These are phyloP conservation scores for Ceratotherium simum DNA, from an alignment of 2,113 vertebrate species.

Conservation along the genomic window DNA sequence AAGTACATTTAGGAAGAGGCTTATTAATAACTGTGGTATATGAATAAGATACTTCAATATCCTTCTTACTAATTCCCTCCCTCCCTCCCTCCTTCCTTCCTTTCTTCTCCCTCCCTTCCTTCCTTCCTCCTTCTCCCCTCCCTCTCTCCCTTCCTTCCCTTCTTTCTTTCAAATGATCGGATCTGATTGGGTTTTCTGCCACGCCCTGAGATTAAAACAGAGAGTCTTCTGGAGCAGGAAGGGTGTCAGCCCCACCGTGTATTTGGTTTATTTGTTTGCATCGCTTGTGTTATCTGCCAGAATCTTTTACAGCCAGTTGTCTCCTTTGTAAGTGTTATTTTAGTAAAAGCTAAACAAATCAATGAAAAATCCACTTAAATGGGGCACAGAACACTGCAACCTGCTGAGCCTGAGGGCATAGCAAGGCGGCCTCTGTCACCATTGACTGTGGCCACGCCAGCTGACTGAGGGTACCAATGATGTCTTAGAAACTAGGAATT, in stretches of 20 bases:
- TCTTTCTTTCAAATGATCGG: too few relatives aligned
- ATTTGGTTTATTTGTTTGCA: neutral
- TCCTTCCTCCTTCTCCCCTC: neutral
- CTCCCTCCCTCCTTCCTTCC: too few relatives aligned
- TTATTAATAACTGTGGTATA: neutral
- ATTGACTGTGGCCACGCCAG: fast-evolving
- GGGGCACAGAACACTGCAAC: neutral
- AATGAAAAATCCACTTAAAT: neutral
- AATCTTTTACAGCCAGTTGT: neutral
- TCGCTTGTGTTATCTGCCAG: neutral
- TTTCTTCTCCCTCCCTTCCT: too few relatives aligned
- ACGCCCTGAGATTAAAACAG: neutral
- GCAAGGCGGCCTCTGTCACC: neutral
- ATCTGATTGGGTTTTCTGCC: neutral
- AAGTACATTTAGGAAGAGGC: neutral
- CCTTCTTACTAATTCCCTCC: neutral
- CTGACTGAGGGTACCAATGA: fast-evolving
- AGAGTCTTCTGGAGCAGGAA: neutral
- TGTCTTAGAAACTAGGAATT: fast-evolving
- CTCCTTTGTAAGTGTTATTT: neutral
- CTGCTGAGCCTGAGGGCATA: neutral
- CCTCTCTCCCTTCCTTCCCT: neutral
- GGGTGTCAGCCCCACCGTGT: neutral
- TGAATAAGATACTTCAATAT: neutral
- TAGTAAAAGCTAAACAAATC: neutral